Base-by-base conservation (phyloP, 2,797 vertebrate species). In the Carduelis carduelis region DNA sequence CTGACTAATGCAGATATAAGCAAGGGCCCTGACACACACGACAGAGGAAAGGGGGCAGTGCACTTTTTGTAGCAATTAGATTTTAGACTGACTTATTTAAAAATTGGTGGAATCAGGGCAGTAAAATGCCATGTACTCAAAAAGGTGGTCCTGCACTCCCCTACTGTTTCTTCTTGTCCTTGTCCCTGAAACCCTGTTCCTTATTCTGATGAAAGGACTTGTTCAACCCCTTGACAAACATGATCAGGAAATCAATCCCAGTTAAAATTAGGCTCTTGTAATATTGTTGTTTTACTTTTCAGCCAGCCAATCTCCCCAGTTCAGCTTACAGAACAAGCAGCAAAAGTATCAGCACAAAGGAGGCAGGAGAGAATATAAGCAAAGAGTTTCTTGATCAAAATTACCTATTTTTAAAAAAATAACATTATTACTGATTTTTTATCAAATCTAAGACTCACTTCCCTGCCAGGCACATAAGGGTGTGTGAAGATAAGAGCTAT, bases 11-110 rank as follows among this genome's bases (percentile, higher is more conserved):
- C 34, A 87, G 52, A n/a, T 12, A 24, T 13, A 87, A 68, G 41
- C 17, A 76, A 89, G n/a, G 14, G 12, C 13, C 12, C 24, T 12
- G 9, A 79, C 43, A 79, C 3, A 72, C 3, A 39, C 0, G 0
- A 12, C 52, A 86, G 28, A 80, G 6, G 7, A 77, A 80, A 83
- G 27, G 14, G 8, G 21, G 9, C 14, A 63, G 27, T 12, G 15
- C 28, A 80, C 20, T 34, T 66, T 52, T 57, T 34, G 66, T 44
- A 70, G 37, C 34, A 65, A 28, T 44, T 59, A 75, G 34, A 61
- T 72, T 75, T 76, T 32, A 84, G 61, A 75, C 16, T 37, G 35
- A 43, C n/a, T 64, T 55, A 55, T 14, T 55, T 43, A 75, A 83
- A 85, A 70, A 63, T 20, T 4, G 1, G 12, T n/a, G 18, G 12